A percentile compares a stretch with the other conserved stretches of the same genome.
phyloP scores from a whole-genome alignment of 2,888 invertebrate species.

The Clitarchus hookeri region DNA sequence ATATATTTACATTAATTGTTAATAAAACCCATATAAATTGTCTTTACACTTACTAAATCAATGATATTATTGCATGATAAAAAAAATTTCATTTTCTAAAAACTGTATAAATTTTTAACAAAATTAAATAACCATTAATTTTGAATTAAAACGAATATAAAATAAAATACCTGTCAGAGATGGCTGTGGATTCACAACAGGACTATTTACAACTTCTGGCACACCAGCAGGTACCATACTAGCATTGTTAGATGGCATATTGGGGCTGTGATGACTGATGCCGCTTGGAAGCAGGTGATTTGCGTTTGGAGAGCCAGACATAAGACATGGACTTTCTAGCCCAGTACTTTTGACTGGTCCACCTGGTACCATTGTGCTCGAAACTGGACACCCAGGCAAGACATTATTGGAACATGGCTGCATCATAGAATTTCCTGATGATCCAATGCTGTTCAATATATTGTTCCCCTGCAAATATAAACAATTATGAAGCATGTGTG shows the following conservation, averaged over 20 bases:
- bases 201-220: slow-evolving; percentile 39
- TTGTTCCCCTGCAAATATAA: slow-evolving; percentile 28
- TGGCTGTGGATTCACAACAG: slow-evolving; percentile 45
- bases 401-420: slow-evolving; percentile 40
- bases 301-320: slow-evolving; percentile 39
- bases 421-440: slow-evolving; percentile 34
- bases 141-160: not conserved
- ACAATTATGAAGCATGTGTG: not conserved
- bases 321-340: slow-evolving; percentile 39
- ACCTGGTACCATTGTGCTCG: slow-evolving; percentile 35
- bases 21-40: no score
- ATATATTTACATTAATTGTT: no score
- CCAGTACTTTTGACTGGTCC: slow-evolving; percentile 38
- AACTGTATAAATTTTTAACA: no score
- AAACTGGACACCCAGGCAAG: slow-evolving; percentile 37
- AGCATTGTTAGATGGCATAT: slow-evolving; percentile 36
- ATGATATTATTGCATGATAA: no score
- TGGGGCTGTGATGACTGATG: slow-evolving; percentile 40
- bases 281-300: slow-evolving; percentile 44
- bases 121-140: no score
- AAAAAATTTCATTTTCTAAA: no score
- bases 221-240: slow-evolving; percentile 33
- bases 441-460: slow-evolving; percentile 30
- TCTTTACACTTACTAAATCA: no score
- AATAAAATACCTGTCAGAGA: slow-evolving; percentile 45